Evolutionary conservation across 2,888 invertebrate genomes (phyloP), one percentile per base, ranked within the genome.

Genomic region (Drosophila setosimentum): DNA sequence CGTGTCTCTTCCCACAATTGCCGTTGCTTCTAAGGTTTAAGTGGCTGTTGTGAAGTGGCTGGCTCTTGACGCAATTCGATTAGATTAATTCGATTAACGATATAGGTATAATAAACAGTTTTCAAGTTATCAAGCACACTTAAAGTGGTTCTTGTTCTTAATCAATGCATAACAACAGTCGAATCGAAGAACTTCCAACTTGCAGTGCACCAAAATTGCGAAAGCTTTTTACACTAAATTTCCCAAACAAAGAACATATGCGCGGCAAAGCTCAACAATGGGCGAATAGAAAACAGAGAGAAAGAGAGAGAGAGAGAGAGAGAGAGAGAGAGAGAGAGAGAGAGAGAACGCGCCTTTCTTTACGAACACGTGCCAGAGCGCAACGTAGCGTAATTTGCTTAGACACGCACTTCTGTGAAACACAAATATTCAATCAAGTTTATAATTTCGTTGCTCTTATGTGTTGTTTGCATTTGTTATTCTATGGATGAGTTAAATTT

Each of bases 221-320:
- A 58, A 48, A 87, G 82, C 85, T 87, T 73, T 80, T 55, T 10
- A 18, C 33, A 55, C 29, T 29, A 82, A 86, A 83, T 88, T 86
- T 83, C 83, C 88, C 86, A 86, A 77, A 88, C 86, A 88, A 88
- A 83, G 72, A 86, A 86, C 88, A 83, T 67, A 68, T 83, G 88
- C 49, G 27, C 8, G 21, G 18, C 24, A 57, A 55, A 75, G 70
- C 70, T 50, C 55, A 21, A 11, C 18, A n/a, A 42, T 37, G 57
- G 55, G 30, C 16, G 16, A 8, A 49, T 11, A 35, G 32, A 49
- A 49, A 29, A 13, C 8, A 40, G 10, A 40, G 54, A 55, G 24
- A 18, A 13, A 4, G 37, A 45, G 48, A 29, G 48, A 35, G 30
- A 54, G 65, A 49, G 61, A 59, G 65, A 51, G 27, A 24, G 10